Evolutionary conservation across 2,113 vertebrate species (phyloP).

Genomic region (Thomomys bottae): DNA sequence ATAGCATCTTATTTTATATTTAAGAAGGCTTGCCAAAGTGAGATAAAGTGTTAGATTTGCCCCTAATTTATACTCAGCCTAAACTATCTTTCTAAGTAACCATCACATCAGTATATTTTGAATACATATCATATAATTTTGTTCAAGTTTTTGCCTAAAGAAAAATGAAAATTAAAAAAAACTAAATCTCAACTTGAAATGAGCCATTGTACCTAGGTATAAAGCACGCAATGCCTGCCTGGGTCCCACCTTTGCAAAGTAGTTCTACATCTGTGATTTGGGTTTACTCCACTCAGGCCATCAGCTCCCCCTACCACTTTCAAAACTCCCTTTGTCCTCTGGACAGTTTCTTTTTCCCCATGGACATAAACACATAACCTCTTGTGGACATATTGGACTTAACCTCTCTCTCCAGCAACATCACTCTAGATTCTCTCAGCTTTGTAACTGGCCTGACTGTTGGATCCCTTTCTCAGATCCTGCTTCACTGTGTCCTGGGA

Average conservation of each 20-base stretch:
- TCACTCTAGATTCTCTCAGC: background rate
- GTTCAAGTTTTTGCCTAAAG: background rate
- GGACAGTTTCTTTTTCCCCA: background rate
- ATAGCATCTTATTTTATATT: background rate
- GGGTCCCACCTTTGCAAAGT: background rate
- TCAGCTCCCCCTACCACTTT: background rate
- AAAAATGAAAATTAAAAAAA: background rate
- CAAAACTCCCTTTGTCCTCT: background rate
- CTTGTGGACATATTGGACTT: background rate
- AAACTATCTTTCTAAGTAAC: slow-evolving; percentile 47
- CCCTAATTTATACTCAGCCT: background rate
- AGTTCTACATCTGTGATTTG: background rate
- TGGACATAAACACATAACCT: background rate
- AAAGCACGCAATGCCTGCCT: background rate
- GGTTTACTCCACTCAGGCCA: background rate
- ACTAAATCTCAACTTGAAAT: background rate
- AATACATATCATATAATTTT: slow-evolving; percentile 4
- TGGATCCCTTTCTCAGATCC: background rate
- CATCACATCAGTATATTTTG: background rate
- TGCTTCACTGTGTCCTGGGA: background rate
- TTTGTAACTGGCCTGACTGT: background rate
- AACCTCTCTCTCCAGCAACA: background rate
- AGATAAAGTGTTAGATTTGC: background rate
- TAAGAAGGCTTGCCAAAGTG: background rate
- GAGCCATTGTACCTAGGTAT: background rate